Base-by-base conservation (phyloP, 1,140 invertebrate genomes). In the Melitaea cinxia region DNA sequence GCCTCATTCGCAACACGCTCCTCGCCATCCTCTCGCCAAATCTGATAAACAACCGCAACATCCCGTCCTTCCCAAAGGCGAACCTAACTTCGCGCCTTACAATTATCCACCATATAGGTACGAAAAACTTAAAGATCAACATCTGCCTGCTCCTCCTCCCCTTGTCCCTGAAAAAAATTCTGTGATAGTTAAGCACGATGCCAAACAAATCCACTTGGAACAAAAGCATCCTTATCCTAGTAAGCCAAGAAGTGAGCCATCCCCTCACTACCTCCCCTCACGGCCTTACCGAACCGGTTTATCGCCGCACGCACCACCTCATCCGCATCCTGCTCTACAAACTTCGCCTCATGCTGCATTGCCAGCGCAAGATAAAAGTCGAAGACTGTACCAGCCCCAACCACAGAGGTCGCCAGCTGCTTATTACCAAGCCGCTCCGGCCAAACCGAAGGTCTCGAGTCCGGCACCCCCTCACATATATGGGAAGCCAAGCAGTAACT, bases 381-480 rank as follows among this genome's bases (percentile, higher is more conserved):
- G 93, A 91, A 17, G 95, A 85, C 93, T 95, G n/a, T 95, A 93
- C 78, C 95, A 95, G 73, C 95, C 95, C 2, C 94, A 94, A 55
- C 94, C 95, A 6, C 94, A 94, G 59, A 93, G 96, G 54, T 94
- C 96, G 47, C 95, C 95, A 68, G 93, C 82, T 6, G 76, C 77
- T 4, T 88, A 85, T 61, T 88, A 94, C 82, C 92, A 92, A 4
- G 75, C 77, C 24, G 91, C 91, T 9, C 92, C 93, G 0, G 93
- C 92, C 0, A 95, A 95, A 75, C 93, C 94, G 1, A 96, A 95
- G 91, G 95, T 96, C 9, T 95, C 93, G 69, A 95, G 95, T 79
- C 95, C 95, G 3, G 94, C 95, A 52, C 95, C 95, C n/a, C 94
- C 93, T 37, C 95, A 96, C 68, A 94, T 96, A 58, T 96, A 95